Conservation (phyloP, 2,888 invertebrate species). For the Dasypogon diadema region DNA sequence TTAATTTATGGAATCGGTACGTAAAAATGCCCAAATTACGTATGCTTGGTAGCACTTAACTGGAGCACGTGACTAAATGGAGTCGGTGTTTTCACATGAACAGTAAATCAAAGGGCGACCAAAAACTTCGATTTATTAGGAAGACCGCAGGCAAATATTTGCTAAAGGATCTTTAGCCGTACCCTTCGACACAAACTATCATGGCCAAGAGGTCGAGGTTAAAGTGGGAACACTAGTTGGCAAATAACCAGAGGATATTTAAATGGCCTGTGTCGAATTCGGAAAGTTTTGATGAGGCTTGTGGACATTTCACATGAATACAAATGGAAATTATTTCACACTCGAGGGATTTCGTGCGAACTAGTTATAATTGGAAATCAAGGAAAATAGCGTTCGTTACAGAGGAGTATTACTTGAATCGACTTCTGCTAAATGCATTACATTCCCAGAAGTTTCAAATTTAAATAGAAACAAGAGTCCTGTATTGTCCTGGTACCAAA, state of each 20-base stretch:
- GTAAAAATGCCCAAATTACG: constrained; percentile 48
- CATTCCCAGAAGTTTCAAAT: too few species aligned
- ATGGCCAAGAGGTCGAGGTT: constrained; percentile 48
- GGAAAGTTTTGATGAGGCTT: constrained; percentile 47
- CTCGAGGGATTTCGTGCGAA: constrained; percentile 50
- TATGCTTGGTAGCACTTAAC: constrained; percentile 52
- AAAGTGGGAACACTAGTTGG: constrained; percentile 17
- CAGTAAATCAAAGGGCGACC: constrained; percentile 27
- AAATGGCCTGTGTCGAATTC: constrained; percentile 53
- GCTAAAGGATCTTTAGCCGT: constrained; percentile 45
- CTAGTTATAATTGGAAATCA: constrained; percentile 11
- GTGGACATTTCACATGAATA: constrained; percentile 54
- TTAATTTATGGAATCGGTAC: constrained; percentile 3
- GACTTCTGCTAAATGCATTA: too few species aligned
- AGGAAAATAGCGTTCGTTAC: neutral
- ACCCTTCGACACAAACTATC: constrained; percentile 51
- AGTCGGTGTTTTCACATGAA: constrained; percentile 52
- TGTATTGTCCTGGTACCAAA: too few species aligned
- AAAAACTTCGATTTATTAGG: constrained; percentile 50
- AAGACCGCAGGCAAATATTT: constrained; percentile 53
- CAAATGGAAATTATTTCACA: constrained; percentile 54
- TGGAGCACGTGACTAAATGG: constrained; percentile 52
- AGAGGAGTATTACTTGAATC: too few species aligned
- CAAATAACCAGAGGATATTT: constrained; percentile 53
- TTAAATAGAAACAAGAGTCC: too few species aligned